Evolutionary conservation across 1,140 invertebrate genomes (phyloP).

Genomic region (Drosophila kohkoa): DNA sequence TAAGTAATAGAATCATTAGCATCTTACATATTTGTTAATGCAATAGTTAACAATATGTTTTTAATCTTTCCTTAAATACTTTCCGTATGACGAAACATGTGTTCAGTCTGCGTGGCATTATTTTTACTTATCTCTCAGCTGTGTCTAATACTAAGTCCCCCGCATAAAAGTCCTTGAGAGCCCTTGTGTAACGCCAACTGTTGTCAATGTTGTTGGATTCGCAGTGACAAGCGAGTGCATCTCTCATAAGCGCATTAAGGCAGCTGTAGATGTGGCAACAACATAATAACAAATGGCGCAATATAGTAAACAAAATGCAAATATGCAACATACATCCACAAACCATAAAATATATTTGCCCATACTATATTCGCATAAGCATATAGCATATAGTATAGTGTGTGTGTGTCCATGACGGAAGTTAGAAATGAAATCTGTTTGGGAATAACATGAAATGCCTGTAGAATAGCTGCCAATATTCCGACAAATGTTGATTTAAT

Average conservation of each 20-base stretch:
- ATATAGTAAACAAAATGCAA: slow-evolving; percentile 74
- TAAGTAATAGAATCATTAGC: slow-evolving; percentile 43
- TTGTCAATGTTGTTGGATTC: slow-evolving; percentile 37
- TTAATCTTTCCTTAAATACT: no score
- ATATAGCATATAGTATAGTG: neutral
- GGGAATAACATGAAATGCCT: slow-evolving; percentile 34
- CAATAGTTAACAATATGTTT: neutral
- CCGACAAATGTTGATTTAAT: slow-evolving; percentile 61
- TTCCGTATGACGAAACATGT: neutral
- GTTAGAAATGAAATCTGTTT: slow-evolving; percentile 38
- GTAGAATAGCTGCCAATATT: slow-evolving; percentile 45
- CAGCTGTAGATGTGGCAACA: slow-evolving; percentile 28
- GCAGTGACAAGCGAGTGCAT: slow-evolving; percentile 28
- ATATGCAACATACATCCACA: slow-evolving; percentile 41
- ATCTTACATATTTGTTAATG: no score
- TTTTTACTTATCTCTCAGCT: slow-evolving; percentile 27
- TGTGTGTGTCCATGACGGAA: slow-evolving; percentile 15
- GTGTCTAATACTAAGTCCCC: slow-evolving; percentile 24
- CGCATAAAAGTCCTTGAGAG: neutral
- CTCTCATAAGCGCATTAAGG: slow-evolving; percentile 66
- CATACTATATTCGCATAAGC: neutral
- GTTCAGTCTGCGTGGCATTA: neutral
- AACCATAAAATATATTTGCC: neutral
- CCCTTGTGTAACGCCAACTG: slow-evolving; percentile 63
- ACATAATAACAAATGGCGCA: slow-evolving; percentile 38